Conservation (phyloP, 2,113 vertebrate genomes). For the Anolis sagrei region DNA sequence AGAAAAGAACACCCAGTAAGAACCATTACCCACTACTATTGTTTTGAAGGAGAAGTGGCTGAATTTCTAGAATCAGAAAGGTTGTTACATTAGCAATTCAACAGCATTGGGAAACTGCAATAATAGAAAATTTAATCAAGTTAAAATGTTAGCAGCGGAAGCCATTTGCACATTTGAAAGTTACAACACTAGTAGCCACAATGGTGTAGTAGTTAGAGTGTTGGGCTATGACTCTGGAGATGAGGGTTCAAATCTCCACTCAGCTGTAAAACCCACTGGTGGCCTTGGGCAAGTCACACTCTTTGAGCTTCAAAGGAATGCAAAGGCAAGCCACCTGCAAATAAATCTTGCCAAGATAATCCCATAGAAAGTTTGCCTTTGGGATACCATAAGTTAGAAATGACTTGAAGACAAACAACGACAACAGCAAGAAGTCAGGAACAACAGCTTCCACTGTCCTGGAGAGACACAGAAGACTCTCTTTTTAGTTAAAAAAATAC, state of each 20-base stretch:
- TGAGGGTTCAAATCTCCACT: no score
- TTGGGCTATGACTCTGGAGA: no score
- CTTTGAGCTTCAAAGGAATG: no score
- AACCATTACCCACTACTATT: neutral
- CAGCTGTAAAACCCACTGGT: no score
- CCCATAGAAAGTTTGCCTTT: no score
- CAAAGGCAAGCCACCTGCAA: no score
- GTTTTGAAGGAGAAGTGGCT: neutral
- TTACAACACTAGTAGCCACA: no score
- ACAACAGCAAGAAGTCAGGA: neutral
- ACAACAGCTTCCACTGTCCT: neutral
- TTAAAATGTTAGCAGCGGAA: constrained; percentile 2
- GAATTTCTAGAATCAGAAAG: neutral
- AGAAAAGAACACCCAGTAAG: constrained; percentile 6
- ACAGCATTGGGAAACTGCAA: neutral
- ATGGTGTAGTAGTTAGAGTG: no score
- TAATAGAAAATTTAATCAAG: neutral
- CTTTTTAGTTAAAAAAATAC: neutral
- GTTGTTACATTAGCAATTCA: neutral
- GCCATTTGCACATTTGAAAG: neutral
- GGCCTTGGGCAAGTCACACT: no score
- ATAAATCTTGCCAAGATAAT: no score
- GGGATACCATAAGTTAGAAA: no score
- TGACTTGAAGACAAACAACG: no score
- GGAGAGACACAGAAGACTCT: neutral